Evolutionary conservation across 2,888 invertebrate species (phyloP).

Genomic region (Eupithecia insigniata): DNA sequence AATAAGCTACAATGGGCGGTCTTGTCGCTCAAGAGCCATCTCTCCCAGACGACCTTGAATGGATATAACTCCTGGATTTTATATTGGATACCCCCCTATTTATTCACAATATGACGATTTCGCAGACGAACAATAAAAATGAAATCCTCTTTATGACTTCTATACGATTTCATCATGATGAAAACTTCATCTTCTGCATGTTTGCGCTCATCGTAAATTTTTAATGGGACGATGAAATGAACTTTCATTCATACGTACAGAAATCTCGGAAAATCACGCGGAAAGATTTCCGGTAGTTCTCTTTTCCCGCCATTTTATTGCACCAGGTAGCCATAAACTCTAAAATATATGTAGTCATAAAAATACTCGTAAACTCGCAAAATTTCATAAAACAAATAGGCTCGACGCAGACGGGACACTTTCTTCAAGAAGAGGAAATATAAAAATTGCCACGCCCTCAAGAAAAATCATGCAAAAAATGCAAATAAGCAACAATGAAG

Average conservation of each 20-base stretch:
- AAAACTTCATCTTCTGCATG: not conserved
- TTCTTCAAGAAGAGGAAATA: too few species aligned
- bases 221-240: not conserved
- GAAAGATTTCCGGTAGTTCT: constrained; percentile 45
- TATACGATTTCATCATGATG: not conserved
- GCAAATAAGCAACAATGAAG: too few species aligned
- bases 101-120: too few species aligned
- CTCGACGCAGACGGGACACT: constrained; percentile 25
- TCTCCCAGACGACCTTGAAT: too few species aligned
- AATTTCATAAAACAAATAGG: constrained; percentile 63
- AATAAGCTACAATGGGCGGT: too few species aligned
- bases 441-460: too few species aligned
- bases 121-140: too few species aligned
- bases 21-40: too few species aligned
- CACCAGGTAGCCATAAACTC: constrained; percentile 63
- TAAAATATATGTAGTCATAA: constrained; percentile 68
- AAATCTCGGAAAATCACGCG: constrained; percentile 41
- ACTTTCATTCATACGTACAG: not conserved
- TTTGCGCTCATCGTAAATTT: constrained; percentile 3
- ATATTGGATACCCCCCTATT: too few species aligned
- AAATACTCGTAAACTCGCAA: constrained; percentile 65
- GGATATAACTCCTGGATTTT: too few species aligned
- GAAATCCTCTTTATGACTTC: not conserved
- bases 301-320: constrained; percentile 54
- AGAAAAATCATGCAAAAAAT: too few species aligned